These are phyloP conservation scores for Habrosyne pyritoides DNA, from an alignment of 2,888 invertebrate genomes.

Conservation along the genomic window DNA sequence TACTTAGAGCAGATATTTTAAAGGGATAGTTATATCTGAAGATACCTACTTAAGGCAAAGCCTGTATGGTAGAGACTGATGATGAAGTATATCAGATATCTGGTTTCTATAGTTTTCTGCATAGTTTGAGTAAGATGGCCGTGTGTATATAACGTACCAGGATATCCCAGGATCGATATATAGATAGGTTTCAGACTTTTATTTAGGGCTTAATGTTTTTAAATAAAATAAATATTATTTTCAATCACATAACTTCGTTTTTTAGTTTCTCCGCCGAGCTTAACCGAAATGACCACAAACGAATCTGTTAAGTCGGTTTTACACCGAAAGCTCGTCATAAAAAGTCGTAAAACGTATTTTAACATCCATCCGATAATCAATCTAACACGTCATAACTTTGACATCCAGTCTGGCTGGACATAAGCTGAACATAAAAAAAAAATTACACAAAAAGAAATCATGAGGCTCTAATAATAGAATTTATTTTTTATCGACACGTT, in stretches of 20 bases:
- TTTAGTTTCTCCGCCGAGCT: constrained; percentile 26
- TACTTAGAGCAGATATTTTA: too few species aligned
- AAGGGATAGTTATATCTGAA: too few species aligned
- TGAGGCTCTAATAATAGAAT: constrained; percentile 24
- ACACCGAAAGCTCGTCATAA: constrained; percentile 76
- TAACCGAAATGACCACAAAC: constrained; percentile 60
- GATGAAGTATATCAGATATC: too few species aligned
- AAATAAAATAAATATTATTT: background rate
- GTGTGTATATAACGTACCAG: too few species aligned
- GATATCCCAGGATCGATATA: too few species aligned
- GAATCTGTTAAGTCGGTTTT: constrained; percentile 71
- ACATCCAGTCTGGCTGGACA: constrained; percentile 76
- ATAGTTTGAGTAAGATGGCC: too few species aligned
- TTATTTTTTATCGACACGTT: constrained; percentile 24
- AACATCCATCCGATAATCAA: constrained; percentile 84
- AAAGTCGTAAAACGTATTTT: constrained; percentile 83
- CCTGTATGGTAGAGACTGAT: too few species aligned
- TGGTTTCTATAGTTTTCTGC: too few species aligned
- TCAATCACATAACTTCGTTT: background rate
- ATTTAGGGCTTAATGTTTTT: background rate
- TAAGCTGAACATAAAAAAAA: constrained; percentile 48
- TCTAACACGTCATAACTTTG: constrained; percentile 85
- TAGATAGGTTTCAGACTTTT: too few species aligned
- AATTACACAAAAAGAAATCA: constrained; percentile 29
- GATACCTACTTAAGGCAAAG: too few species aligned